Base-by-base conservation (phyloP, 2,888 invertebrate species). In the Netelia melanura region DNA sequence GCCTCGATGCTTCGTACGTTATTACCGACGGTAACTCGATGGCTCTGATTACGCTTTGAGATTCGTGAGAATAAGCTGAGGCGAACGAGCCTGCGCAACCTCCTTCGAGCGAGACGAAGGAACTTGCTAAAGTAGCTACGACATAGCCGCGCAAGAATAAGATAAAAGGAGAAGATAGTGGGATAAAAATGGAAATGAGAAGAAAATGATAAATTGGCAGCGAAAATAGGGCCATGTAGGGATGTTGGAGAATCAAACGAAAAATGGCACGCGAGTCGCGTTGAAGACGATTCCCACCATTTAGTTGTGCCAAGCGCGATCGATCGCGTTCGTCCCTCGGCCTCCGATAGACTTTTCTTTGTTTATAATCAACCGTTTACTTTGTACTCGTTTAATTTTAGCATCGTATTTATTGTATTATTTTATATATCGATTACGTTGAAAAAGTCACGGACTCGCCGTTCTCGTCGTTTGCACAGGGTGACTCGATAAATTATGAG, bases 341-440 rank as follows among this genome's bases (percentile, higher is more conserved):
- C 58, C 61, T 43, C 74, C 78, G 54, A 79, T 71, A 74, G 58
- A 80, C 65, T 38, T 71, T 68, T 75, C 64, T 58, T 56, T 77
- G 67, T 0, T 17, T 17, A 9, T 56, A 62, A 9, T 65, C 62
- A 65, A 68, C 62, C 44, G 25, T 71, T 76, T 62, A 72, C 72
- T 84, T 78, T 72, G 72, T 81, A 81, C 77, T 74, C 56, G 17
- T 64, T 84, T 81, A 68, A 77, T 84, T 77, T 21, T 84, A 48
- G 68, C 58, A 38, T 81, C 74, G 64, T 84, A 84, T 84, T 84
- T 84, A 84, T 84, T 84, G 81, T 72, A 84, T 74, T 79, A 80
- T 76, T 84, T 74, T 77, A 78, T 72, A 74, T 65, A 77, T 68
- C 25, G 43, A 74, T 38, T 70, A 74, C 56, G 58, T 56, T 74